These are phyloP conservation scores for Cirrhinus mrigala DNA, from an alignment of 2,797 vertebrate species.

Conservation along the genomic window DNA sequence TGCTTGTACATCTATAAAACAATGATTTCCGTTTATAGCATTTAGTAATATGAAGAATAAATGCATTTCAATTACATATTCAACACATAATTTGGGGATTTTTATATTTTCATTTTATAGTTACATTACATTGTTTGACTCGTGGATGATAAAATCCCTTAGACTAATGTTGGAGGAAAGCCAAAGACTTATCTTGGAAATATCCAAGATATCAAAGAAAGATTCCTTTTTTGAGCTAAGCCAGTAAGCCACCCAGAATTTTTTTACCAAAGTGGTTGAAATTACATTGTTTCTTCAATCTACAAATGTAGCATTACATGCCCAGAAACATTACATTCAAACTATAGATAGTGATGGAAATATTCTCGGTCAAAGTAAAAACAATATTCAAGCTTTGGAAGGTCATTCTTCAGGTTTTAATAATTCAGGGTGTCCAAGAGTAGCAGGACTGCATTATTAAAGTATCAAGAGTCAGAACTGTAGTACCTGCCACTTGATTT, in stretches of 20 bases:
- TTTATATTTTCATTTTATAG: neutral
- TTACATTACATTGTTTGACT: neutral
- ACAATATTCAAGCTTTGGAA: conserved; percentile 30
- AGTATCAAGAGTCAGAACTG: conserved; percentile 36
- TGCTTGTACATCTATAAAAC: neutral
- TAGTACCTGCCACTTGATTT: conserved; percentile 50
- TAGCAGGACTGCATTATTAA: conserved; percentile 56
- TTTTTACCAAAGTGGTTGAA: neutral
- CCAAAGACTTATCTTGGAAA: neutral
- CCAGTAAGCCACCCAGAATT: neutral
- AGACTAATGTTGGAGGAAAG: neutral
- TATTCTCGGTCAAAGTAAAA: neutral
- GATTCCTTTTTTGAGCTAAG: neutral
- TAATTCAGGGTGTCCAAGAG: conserved; percentile 44
- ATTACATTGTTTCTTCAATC: neutral
- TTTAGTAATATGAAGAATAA: neutral
- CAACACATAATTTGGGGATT: neutral
- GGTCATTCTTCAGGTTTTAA: conserved; percentile 42
- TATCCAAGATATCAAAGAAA: neutral
- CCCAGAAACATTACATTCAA: neutral
- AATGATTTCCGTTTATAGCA: neutral
- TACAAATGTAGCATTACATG: neutral
- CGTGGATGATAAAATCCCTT: neutral
- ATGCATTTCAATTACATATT: neutral
- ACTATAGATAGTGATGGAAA: neutral